Evolutionary conservation across 2,797 vertebrate species (phyloP), one percentile per base, ranked within the genome.

Genomic region (Yasuhikotakia modesta): DNA sequence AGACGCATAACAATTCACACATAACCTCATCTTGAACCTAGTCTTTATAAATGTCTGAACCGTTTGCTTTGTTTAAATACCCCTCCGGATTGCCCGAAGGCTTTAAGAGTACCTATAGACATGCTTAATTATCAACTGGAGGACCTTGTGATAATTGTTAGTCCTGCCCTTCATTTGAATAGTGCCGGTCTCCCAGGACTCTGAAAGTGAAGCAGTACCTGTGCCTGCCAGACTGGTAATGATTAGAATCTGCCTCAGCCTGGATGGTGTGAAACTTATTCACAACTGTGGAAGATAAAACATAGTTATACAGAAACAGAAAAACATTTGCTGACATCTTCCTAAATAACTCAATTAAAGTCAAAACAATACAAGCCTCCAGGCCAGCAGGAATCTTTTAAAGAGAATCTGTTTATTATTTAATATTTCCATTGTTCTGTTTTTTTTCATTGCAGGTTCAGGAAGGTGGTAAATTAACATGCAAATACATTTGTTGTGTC

Each of bases 161-260:
- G 73, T 79, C 70, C 46, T 53, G 21, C 10, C 65, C 43, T 81
- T 76, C 27, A 70, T 81, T 82, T 81, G 43, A 83, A 77, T 79
- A 76, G 48, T 53, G 60, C 8, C 39, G 17, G 64, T 50, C 55
- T 81, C 35, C 45, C 32, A 52, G 39, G 69, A 55, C n/a, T 63
- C 5, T 39, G 30, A 48, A 46, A 66, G 53, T 58, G 45, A 35
- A 16, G 19, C 67, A 53, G 21, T 10, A 68, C 14, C 21, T 64
- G 57, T 53, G 27, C 57, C 46, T 63, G 50, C 55, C 63, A 79
- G 68, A 76, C 24, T 55, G 43, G 71, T 71, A 83, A 60, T 68
- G 55, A 70, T 69, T 53, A 27, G 52, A 79, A 72, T 39, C 63
- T 76, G 55, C 1, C 12, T 45, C 5, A 24, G 52, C 27, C 50